Base-by-base conservation (phyloP, 2,797 vertebrate genomes). In the Momotus momota region DNA sequence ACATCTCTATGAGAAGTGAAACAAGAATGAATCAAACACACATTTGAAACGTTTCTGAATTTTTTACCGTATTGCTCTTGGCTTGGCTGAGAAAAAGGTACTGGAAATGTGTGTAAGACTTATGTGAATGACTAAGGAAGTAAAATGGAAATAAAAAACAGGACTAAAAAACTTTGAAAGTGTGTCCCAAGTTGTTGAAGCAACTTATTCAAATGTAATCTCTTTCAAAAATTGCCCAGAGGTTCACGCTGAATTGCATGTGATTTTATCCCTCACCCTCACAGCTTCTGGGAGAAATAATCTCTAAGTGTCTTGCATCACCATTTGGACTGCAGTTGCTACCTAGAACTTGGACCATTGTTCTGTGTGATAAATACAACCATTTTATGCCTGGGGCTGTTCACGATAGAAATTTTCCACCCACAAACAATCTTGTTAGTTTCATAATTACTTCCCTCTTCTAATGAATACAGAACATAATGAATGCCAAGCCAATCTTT, bases 371-470 rank as follows among this genome's bases (percentile, higher is more conserved):
- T 91, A 94, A 93, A 91, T 86, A 19, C 69, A 91, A 70, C 3
- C 19, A 81, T 91, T 88, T 95, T 86, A 58, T 94, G 73, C 77
- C 70, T 72, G 31, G 13, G 17, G 52, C 60, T 84, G 33, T 17
- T 92, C 67, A 79, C 1, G 10, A 66, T 71, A 64, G 70, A 93
- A 74, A 90, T 88, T 84, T 94, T 94, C 90, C 45, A 74, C 78
- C 73, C 86, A 71, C 80, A 93, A 90, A 88, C 65, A 84, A 65
- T 84, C 79, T 84, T 86, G 49, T 91, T 93, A 82, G 80, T 86
- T 96, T 94, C 38, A 40, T 84, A 94, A 96, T 94, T 96, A 38
- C 60, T 94, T 94, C 78, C 71, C 31, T 14, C 40, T 77, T 78
- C 58, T 93, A 90, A 93, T 95, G 82, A 91, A 81, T 77, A 62